Base-by-base conservation (phyloP, 2,113 vertebrate genomes). In the Herpailurus yagouaroundi region DNA sequence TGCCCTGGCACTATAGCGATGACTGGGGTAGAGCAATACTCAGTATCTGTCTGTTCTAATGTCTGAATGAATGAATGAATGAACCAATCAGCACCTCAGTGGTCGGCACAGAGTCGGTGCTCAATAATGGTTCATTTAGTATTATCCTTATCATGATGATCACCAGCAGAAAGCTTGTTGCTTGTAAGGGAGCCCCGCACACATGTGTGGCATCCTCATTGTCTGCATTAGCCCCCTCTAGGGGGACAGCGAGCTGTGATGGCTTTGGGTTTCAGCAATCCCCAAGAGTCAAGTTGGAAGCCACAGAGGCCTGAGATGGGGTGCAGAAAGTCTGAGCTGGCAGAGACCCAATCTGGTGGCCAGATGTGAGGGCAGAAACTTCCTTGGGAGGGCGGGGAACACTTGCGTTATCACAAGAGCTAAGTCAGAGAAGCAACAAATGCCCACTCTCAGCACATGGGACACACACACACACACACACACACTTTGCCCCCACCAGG, bases 1-100 rank as follows among this genome's bases (percentile, higher is more conserved):
- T 9, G 0, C n/a, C 23, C 41, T 1, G 31, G 31, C 71, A 21
- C 50, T 2, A 0, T 5, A 25, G 27, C 5, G 50, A n/a, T 25
- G 38, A 45, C 38, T 13, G 3, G 33, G 33, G 57, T 27, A 2
- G 10, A 19, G 52, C 3, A 3, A 38, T 4, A 15, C 69, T 41
- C 91, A n/a, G 3, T 16, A 27, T 4, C 25, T 77, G 23, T 6
- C 14, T 31, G 50, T n/a, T 48, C 79, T 57, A n/a, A 57, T 2
- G 19, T 71, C 33, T 38, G 63, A 55, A 74, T 29, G 33, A 21
- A 60, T 57, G 79, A n/a, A 33, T 23, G 25, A 52, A 25, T 66
- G 71, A 18, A 69, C 57, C 18, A 57, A 7, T 57, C 57, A 60
- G 57, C 14, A n/a, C 23, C 0, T 2, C 21, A 3, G 11, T 5